Evolutionary conservation across 2,113 vertebrate genomes (phyloP).

Genomic region (Neogobius melanostomus): DNA sequence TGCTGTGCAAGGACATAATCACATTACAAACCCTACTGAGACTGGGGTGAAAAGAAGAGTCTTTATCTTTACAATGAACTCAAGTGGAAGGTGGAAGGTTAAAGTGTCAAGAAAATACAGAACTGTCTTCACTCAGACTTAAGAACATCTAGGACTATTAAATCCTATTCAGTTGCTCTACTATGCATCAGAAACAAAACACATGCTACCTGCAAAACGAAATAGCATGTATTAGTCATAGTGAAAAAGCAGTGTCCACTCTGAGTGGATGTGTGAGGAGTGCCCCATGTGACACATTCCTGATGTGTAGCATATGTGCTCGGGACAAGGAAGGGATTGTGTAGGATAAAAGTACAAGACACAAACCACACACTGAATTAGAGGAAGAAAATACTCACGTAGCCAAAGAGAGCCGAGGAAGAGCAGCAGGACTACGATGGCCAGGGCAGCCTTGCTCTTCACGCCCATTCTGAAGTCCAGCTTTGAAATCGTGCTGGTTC

Average conservation of each 20-base stretch:
- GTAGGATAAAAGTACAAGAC: conserved; percentile 20
- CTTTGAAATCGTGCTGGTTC: conserved; percentile 16
- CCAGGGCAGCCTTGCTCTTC: conserved; percentile 65
- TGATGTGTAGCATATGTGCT: conserved; percentile 29
- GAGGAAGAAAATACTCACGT: conserved; percentile 61
- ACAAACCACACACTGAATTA: conserved; percentile 15
- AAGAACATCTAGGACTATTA: background rate
- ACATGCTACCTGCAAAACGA: background rate
- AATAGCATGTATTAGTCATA: background rate
- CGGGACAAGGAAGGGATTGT: conserved; percentile 49
- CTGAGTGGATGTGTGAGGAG: conserved; percentile 11
- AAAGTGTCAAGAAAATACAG: background rate
- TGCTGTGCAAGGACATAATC: background rate
- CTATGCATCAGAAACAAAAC: background rate
- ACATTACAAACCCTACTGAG: background rate
- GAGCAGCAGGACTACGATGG: conserved; percentile 69
- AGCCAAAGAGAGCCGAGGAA: conserved; percentile 71
- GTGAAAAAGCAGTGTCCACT: conserved; percentile 7
- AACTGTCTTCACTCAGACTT: background rate
- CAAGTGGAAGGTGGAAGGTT: conserved; percentile 1
- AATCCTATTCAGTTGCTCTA: background rate
- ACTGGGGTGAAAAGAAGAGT: background rate
- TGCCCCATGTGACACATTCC: conserved; percentile 58
- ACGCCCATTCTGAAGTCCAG: conserved; percentile 59
- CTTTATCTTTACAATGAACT: conserved; percentile 1